phyloP scores from a whole-genome alignment of 2,888 invertebrate genomes.

The Amorpha juglandis region DNA sequence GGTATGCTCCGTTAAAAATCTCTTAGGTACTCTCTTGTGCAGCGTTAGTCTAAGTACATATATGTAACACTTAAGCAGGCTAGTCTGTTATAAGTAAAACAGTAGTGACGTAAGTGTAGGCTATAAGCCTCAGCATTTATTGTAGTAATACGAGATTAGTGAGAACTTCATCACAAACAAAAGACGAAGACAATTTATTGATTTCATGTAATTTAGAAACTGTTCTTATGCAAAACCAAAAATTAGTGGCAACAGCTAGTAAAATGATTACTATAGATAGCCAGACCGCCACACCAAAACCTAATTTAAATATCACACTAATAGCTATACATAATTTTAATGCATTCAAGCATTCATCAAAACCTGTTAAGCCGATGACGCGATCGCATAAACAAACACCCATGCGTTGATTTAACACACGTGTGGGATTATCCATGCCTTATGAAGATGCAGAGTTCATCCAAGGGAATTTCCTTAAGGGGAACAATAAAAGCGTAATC shows the following conservation, averaged over 20 bases:
- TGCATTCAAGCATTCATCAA: slow-evolving; percentile 2
- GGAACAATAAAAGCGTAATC: slow-evolving; percentile 14
- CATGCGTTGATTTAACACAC: slow-evolving; percentile 8
- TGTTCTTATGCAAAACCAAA: neutral
- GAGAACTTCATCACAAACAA: neutral
- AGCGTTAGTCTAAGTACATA: neutral
- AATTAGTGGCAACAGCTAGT: neutral
- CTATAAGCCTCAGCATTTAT: neutral
- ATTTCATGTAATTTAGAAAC: neutral
- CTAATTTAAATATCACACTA: neutral
- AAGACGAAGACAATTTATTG: neutral
- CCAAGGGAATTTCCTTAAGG: slow-evolving; percentile 23
- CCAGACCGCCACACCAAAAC: neutral
- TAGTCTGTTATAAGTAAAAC: neutral
- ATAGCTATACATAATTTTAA: neutral
- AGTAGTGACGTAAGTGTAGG: neutral
- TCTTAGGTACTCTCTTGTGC: neutral
- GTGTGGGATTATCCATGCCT: slow-evolving; percentile 28
- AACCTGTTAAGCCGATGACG: slow-evolving; percentile 1
- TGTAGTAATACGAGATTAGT: neutral
- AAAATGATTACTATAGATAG: neutral
- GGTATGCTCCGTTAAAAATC: slow-evolving; percentile 26
- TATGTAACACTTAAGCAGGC: neutral
- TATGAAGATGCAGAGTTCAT: slow-evolving; percentile 28
- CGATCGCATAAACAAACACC: slow-evolving; percentile 3